Percentiles rank a stretch among this genome's conserved stretches.
Evolutionary conservation across 1,140 invertebrate genomes (phyloP).

Genomic region (Stenopsyche tienmushanensis): DNA sequence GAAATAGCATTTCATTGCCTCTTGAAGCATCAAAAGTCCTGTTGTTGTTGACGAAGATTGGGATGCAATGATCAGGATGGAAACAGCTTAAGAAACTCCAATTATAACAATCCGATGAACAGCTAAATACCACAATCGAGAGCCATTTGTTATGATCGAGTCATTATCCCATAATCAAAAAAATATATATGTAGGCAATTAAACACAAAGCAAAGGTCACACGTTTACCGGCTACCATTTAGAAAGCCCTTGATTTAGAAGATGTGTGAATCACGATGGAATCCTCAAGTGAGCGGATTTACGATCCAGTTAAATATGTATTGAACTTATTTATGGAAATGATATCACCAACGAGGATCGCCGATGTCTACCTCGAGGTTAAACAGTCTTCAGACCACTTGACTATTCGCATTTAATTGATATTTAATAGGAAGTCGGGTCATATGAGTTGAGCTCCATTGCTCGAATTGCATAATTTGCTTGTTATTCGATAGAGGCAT

Average conservation of each 20-base stretch:
- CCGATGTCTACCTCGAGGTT: slow-evolving; percentile 2
- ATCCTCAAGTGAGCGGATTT: neutral
- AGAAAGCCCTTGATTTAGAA: neutral
- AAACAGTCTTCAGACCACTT: neutral
- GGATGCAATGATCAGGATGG: too few species aligned
- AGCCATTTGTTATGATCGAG: too few species aligned
- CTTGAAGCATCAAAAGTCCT: too few species aligned
- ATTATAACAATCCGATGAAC: too few species aligned
- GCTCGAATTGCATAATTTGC: too few species aligned
- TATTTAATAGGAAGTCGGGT: neutral
- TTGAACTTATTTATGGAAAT: slow-evolving; percentile 1
- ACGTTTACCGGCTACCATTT: neutral
- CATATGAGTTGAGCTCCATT: neutral
- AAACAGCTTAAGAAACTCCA: too few species aligned
- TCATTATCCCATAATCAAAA: too few species aligned
- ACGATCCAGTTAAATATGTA: slow-evolving; percentile 3
- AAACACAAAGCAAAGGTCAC: neutral
- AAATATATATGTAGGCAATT: too few species aligned
- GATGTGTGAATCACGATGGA: neutral
- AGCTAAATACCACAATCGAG: too few species aligned
- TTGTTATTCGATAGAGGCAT: too few species aligned
- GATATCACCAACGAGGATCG: slow-evolving; percentile 12
- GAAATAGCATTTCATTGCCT: too few species aligned
- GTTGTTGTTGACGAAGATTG: too few species aligned
- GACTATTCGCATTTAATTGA: neutral